Evolutionary conservation across 2,113 vertebrate species (phyloP).

Genomic region (pig (Sus scrofa)): DNA sequence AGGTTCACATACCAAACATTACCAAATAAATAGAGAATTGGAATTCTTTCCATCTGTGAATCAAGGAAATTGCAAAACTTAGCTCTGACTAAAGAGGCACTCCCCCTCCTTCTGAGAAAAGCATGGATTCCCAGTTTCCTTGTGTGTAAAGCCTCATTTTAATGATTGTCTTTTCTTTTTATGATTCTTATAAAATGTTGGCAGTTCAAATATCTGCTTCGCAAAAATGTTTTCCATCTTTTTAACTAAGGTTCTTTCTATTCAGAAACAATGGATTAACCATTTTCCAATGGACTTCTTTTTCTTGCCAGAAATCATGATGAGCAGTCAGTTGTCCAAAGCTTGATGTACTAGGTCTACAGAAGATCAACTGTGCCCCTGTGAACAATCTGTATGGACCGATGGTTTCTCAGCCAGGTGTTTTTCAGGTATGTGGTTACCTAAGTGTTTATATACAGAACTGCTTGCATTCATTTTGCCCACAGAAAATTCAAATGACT

Average conservation of each 20-base stretch:
- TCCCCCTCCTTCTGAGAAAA: background rate
- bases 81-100: conserved; percentile 27
- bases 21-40: conserved; percentile 71
- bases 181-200: conserved; percentile 12
- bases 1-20: conserved; percentile 59
- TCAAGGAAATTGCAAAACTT: conserved; percentile 63
- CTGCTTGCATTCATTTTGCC: background rate
- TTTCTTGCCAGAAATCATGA: background rate
- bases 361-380: background rate
- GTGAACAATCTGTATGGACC: background rate
- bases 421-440: background rate
- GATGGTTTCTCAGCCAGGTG: background rate
- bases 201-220: background rate
- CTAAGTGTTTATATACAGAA: background rate
- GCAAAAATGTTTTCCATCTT: conserved; percentile 30
- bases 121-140: background rate
- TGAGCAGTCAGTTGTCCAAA: background rate
- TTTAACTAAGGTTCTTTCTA: background rate
- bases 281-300: conserved; percentile 4
- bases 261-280: background rate
- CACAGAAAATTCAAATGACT: background rate
- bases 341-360: background rate
- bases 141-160: conserved; percentile 26
- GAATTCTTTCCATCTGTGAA: conserved; percentile 61
- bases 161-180: background rate